phyloP scores from a whole-genome alignment of 2,113 vertebrate genomes.

The Actinemys pallida region DNA sequence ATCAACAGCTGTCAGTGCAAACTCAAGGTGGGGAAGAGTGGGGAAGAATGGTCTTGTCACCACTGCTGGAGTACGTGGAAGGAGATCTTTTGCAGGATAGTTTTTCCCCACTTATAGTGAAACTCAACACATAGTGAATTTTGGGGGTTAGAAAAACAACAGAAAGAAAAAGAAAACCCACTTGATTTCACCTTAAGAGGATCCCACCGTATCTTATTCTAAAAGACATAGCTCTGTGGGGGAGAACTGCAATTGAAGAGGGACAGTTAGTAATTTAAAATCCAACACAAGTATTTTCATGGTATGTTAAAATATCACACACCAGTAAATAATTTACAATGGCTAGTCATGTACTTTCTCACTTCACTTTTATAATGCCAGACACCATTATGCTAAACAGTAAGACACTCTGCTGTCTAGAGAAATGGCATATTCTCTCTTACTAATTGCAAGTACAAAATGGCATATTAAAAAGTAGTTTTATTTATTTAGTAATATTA shows the following conservation, averaged over 20 bases:
- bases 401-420: slow-evolving; percentile 43
- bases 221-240: not conserved
- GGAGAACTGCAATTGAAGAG: not conserved
- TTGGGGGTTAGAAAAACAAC: not conserved
- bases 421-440: slow-evolving; percentile 21
- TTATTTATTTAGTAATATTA: not conserved
- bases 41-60: not conserved
- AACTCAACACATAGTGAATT: not conserved
- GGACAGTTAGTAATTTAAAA: not conserved
- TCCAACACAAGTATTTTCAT: slow-evolving; percentile 26
- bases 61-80: not conserved
- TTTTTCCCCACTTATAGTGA: not conserved
- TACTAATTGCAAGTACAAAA: slow-evolving; percentile 54
- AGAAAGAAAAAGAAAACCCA: not conserved
- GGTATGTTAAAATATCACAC: not conserved
- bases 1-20: not conserved
- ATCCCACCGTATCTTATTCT: not conserved
- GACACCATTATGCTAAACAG: not conserved
- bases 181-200: not conserved
- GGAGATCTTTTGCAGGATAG: not conserved
- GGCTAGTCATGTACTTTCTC: slow-evolving; percentile 34
- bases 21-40: not conserved
- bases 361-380: slow-evolving; percentile 25
- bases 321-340: slow-evolving; percentile 37
- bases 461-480: slow-evolving; percentile 1